Evolutionary conservation across 2,888 invertebrate species (phyloP).

Genomic region (Tenthredo mesomela): DNA sequence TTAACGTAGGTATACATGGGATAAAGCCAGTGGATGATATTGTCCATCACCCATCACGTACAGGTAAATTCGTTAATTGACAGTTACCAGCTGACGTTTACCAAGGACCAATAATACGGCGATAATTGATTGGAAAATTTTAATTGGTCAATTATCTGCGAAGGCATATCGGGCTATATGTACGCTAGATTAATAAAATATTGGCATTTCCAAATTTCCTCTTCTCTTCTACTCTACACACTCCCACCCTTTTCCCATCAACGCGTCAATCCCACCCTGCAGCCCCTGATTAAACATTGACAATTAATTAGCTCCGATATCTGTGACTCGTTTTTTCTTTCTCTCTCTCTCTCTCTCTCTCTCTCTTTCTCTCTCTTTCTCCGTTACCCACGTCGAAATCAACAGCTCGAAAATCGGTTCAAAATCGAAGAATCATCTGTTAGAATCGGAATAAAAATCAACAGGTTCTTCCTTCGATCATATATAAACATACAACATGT

Average conservation of each 20-base stretch:
- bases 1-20: neutral
- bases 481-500: too few species aligned
- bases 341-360: neutral
- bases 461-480: neutral
- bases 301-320: slow-evolving; percentile 35
- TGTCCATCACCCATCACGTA: neutral
- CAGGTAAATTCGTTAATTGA: slow-evolving; percentile 38
- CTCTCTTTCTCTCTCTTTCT: neutral
- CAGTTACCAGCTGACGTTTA: slow-evolving; percentile 37
- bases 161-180: slow-evolving; percentile 7
- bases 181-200: slow-evolving; percentile 21
- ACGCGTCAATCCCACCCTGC: neutral
- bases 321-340: neutral
- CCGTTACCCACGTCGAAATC: neutral
- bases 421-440: neutral
- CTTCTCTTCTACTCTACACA: neutral
- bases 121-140: slow-evolving; percentile 48
- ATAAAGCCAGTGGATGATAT: neutral
- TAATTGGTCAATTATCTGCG: slow-evolving; percentile 38
- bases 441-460: neutral
- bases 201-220: slow-evolving; percentile 37
- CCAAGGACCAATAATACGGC: slow-evolving; percentile 34
- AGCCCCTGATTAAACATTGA: slow-evolving; percentile 32
- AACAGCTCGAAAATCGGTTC: neutral
- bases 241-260: neutral